phyloP scores from a whole-genome alignment of 2,797 vertebrate genomes.

The Acanthurus tractus region DNA sequence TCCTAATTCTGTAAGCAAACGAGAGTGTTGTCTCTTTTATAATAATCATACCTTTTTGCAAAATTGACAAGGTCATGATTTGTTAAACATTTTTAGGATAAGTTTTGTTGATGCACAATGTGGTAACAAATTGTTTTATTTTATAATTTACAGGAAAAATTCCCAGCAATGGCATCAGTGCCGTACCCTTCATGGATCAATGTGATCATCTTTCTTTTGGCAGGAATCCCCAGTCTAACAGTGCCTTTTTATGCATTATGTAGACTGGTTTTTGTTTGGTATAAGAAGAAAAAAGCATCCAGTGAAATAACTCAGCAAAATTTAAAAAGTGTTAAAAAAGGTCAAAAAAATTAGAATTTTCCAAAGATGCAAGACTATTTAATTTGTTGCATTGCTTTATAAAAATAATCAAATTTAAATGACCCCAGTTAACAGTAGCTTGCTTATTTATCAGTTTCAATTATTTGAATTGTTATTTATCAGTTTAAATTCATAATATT shows the following conservation, averaged over 20 bases:
- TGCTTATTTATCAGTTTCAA: too few relatives aligned
- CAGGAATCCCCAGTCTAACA: slow-evolving; percentile 87
- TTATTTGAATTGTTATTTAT: too few relatives aligned
- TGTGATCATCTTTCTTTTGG: slow-evolving; percentile 86
- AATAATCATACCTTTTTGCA: neutral
- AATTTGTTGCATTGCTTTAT: neutral
- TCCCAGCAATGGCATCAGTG: slow-evolving; percentile 67
- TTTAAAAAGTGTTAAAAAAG: neutral
- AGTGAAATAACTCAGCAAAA: neutral
- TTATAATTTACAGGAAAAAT: slow-evolving; percentile 73
- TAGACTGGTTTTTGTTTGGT: slow-evolving; percentile 77
- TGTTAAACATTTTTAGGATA: neutral
- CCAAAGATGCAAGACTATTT: slow-evolving; percentile 3
- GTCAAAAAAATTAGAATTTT: neutral
- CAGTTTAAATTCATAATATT: neutral
- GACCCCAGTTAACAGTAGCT: too few relatives aligned
- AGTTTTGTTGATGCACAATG: slow-evolving; percentile 41
- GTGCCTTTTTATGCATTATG: slow-evolving; percentile 87
- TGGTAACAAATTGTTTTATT: slow-evolving; percentile 34
- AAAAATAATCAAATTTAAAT: neutral
- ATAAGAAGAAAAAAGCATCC: slow-evolving; percentile 49
- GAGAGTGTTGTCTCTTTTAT: slow-evolving; percentile 69
- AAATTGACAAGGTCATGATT: neutral
- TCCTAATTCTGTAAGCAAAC: slow-evolving; percentile 56
- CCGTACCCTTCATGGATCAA: slow-evolving; percentile 89